Conservation (phyloP, 2,888 invertebrate genomes). For the Coelopa pilipes region DNA sequence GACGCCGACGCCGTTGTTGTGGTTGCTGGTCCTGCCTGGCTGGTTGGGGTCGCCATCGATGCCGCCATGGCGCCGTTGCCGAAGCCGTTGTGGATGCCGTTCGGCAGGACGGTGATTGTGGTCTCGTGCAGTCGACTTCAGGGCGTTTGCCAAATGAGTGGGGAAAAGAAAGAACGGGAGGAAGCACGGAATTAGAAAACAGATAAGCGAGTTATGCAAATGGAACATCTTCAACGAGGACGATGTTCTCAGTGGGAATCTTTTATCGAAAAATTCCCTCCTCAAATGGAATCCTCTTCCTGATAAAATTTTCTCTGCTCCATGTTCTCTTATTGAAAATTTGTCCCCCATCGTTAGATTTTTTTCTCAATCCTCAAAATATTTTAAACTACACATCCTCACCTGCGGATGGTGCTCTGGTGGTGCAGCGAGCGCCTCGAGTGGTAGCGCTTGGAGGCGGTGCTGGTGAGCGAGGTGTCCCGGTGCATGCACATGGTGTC, state of each 20-base stretch:
- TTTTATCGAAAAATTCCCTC: no score
- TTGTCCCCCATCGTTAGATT: no score
- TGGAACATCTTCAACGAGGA: no score
- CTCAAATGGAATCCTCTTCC: no score
- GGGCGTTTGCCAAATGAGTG: not conserved
- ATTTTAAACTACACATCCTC: no score
- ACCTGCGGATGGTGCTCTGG: conserved; percentile 65
- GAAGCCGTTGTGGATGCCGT: conserved; percentile 47
- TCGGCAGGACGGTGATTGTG: conserved; percentile 53
- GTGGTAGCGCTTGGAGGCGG: conserved; percentile 64
- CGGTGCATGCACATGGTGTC: conserved; percentile 64
- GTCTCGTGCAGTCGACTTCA: conserved; percentile 59
- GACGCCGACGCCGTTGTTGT: not conserved
- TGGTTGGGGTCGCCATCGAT: conserved; percentile 11
- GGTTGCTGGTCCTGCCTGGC: no score
- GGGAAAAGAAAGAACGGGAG: not conserved
- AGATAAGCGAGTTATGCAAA: no score
- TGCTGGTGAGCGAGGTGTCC: conserved; percentile 65
- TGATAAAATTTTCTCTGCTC: no score
- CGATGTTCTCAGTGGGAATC: no score
- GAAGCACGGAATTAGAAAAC: no score
- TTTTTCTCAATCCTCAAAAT: no score
- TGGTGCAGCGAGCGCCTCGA: conserved; percentile 63
- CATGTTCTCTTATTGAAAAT: no score
- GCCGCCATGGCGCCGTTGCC: conserved; percentile 31